Evolutionary conservation across 2,113 vertebrate genomes (phyloP), one percentile per base, ranked within the genome.

Genomic region (Callaeas wilsoni): DNA sequence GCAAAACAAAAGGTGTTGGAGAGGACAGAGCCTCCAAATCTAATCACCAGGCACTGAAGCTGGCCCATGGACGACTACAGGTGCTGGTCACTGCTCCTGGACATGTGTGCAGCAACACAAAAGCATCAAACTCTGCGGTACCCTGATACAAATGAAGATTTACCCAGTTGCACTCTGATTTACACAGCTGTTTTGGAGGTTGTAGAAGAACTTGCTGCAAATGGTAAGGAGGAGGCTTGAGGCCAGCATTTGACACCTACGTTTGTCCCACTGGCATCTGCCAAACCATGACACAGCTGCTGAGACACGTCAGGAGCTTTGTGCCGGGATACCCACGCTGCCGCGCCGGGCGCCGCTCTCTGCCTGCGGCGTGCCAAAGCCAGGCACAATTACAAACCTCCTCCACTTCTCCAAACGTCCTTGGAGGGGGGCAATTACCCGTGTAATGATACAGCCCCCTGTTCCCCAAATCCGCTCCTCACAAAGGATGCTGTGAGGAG

Each of bases 281-380:
- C 84, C 55, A 86, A 85, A 9, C 39, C 13, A 5, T 2, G 39
- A 84, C 60, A 84, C 55, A 68, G 74, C 49, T 60, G 57, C 83
- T n/a, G 60, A 62, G 78, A 41, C 60, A 55, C 6, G 20, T 46
- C 90, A 60, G 69, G 74, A 81, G 53, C 46, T 84, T 0, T 75
- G 75, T 49, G 71, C 68, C 0, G 3, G 33, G 56, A 27, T 32
- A 56, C 75, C 64, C 90, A 84, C 2, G 12, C 87, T 30, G 33
- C 76, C 6, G 0, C 0, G 0, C 30, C 1, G 2, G 39, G 39
- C 0, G 49, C 15, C 16, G 65, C 67, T 4, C 55, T 35, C n/a
- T 84, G 89, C 59, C 57, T 68, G 89, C 80, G 63, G 64, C 22
- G 13, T 8, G 4, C 35, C 30, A 0, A 29, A 53, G 55, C 2